Percentiles rank a stretch among this genome's conserved stretches.
Conservation (phyloP, 1,140 invertebrate species). For the Sinonovacula constricta region DNA sequence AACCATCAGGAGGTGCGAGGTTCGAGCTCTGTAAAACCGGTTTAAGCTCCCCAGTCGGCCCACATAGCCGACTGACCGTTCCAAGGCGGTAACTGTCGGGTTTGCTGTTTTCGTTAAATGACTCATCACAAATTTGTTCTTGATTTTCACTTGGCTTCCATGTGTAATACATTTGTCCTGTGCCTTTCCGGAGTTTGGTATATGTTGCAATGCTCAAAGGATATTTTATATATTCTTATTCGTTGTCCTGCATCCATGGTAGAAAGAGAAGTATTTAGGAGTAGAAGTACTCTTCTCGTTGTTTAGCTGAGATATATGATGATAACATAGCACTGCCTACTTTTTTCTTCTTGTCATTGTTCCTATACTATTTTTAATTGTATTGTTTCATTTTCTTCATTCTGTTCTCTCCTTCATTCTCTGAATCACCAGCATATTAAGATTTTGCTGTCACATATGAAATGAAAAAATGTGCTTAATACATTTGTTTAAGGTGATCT, state of each 20-base stretch:
- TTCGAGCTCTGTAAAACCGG: no score
- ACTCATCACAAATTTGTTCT: no score
- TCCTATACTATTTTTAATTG: slow-evolving; percentile 22
- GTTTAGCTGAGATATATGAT: slow-evolving; percentile 29
- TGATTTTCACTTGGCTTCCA: no score
- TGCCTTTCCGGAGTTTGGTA: no score
- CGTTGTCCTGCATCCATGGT: slow-evolving; percentile 30
- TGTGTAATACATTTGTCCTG: no score
- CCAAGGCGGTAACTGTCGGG: no score
- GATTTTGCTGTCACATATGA: neutral
- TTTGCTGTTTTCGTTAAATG: no score
- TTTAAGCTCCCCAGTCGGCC: no score
- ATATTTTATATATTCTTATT: no score
- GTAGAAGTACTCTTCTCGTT: slow-evolving; percentile 28
- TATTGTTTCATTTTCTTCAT: neutral
- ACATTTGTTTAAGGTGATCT: neutral
- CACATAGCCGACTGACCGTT: no score
- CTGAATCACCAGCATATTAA: neutral
- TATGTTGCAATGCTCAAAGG: no score
- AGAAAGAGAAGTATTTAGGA: slow-evolving; percentile 23
- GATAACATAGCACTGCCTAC: slow-evolving; percentile 20
- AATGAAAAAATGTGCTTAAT: slow-evolving; percentile 31
- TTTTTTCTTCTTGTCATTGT: slow-evolving; percentile 25
- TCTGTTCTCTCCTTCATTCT: slow-evolving; percentile 3
- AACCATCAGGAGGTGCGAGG: no score